A percentile compares a stretch with the other conserved stretches of the same genome.
Conservation (phyloP, 2,113 vertebrate genomes). For the Siphamia tubifer region DNA sequence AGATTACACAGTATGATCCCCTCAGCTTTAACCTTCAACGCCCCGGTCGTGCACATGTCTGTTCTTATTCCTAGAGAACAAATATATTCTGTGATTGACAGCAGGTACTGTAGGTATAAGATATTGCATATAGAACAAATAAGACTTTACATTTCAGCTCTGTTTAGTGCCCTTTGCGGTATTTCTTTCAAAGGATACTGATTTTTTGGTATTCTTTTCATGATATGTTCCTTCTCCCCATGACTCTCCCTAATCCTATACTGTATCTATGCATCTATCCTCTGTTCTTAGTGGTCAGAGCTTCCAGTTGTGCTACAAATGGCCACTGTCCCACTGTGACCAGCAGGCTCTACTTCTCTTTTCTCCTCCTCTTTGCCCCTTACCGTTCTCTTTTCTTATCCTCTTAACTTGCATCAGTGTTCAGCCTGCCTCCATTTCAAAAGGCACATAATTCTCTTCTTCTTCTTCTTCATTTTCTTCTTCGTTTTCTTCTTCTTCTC, state of each 20-base stretch:
- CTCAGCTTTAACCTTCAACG: slow-evolving; percentile 61
- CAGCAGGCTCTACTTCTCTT: slow-evolving; percentile 36
- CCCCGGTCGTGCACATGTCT: slow-evolving; percentile 3
- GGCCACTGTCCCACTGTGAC: slow-evolving; percentile 41
- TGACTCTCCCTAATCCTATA: slow-evolving; percentile 38
- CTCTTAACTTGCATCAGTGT: slow-evolving; percentile 16
- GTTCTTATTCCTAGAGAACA: not conserved
- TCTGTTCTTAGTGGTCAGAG: slow-evolving; percentile 45
- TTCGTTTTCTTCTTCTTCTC: slow-evolving; percentile 9
- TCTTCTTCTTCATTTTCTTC: slow-evolving; percentile 5
- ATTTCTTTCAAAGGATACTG: slow-evolving; percentile 9
- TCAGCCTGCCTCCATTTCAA: slow-evolving; percentile 29
- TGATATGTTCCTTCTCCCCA: slow-evolving; percentile 22
- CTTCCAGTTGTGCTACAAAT: slow-evolving; percentile 57
- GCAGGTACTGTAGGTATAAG: not conserved
- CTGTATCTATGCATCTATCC: slow-evolving; percentile 45
- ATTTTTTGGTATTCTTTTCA: slow-evolving; percentile 1
- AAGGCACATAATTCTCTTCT: slow-evolving; percentile 7
- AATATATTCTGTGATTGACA: not conserved
- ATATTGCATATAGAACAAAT: not conserved
- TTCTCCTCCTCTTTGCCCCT: not conserved
- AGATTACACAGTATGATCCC: slow-evolving; percentile 15
- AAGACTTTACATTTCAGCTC: not conserved
- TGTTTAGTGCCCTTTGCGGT: not conserved
- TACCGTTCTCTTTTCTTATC: slow-evolving; percentile 45